Evolutionary conservation across 2,113 vertebrate genomes (phyloP), one percentile per base, ranked within the genome.

Genomic region (Zosterops borbonicus): DNA sequence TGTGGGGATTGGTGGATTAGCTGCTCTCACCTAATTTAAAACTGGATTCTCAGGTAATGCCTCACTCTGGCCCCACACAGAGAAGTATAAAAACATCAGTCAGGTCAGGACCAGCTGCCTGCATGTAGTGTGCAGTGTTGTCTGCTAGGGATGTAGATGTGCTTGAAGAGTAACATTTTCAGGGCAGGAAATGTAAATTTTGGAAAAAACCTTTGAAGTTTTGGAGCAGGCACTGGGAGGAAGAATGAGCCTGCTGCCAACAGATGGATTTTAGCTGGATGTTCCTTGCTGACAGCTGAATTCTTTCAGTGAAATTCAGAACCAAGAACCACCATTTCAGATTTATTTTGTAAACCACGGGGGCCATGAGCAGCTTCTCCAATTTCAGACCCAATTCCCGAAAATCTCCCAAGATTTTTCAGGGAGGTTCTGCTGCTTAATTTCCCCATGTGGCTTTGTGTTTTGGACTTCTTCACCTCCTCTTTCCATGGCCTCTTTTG

Each of bases 201-300:
- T 70, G 60, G 67, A 14, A 20, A 37, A 44, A 52, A 2, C 2
- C 18, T 0, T 7, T 15, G 16, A 9, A 28, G n/a, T 17, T 46
- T 58, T 62, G 70, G 9, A 70, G 55, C 41, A 27, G 68, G 83
- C 19, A 0, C 33, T 67, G 79, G n/a, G 53, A 90, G 71, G 85
- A 76, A 46, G 71, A 73, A 35, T 0, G 35, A 53, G 55, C 22
- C 62, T 20, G 0, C 20, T 47, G 58, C 52, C 5, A 6, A 0
- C 4, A 47, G 87, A 8, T 21, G 5, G 3, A 6, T 42, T 75
- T 50, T 53, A 79, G 78, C 70, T 0, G 1, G 8, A 4, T 21
- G 8, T 47, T 71, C 8, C 1, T 53, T 42, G 35, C 68, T 92
- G 90, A 15, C 81, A 78, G 0, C 11, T 37, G 27, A 23, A 2